Evolutionary conservation across 2,888 invertebrate species (phyloP), one percentile per base, ranked within the genome.

Genomic region (Parnassius smintheus): DNA sequence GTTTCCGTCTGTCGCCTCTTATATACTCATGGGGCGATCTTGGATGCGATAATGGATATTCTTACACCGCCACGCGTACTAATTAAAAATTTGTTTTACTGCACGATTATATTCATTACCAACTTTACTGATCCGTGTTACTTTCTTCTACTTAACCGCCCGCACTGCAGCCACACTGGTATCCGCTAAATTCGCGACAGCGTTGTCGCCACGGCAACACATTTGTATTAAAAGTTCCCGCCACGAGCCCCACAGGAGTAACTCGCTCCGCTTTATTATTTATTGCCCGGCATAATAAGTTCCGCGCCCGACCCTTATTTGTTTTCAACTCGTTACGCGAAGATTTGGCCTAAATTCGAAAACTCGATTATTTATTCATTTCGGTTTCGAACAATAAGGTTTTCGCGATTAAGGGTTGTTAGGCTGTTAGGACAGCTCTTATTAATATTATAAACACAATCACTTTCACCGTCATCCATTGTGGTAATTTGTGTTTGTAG

Each of bases 351-450:
- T 72, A 80, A 87, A 86, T 87, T 88, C 84, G 74, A 77, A 82
- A 87, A 85, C 82, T 82, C 80, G 76, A 82, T 89, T 86, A 86
- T 82, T 88, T 88, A 91, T 90, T 89, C 87, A 91, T 87, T 83
- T 80, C 64, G 64, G 49, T 22, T 58, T 35, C 9, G 44, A 53
- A 58, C 52, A 58, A 50, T 61, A 50, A 54, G 50, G 61, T 65
- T 67, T 49, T 41, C 49, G 53, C 60, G 60, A 64, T 52, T 56
- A 59, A 11, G 45, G 13, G 45, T 51, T n/a, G 56, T 60, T 52
- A 35, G 49, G 50, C 18, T 35, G 35, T 35, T 35, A 35, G 11
- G 25, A n/a, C 22, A 49, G 49, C 12, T 9, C 56, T 59, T 55
- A 58, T 63, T 63, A 59, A 50, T 50, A 55, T 58, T 62, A 58